These are phyloP conservation scores for Anguilla japonica DNA, from an alignment of 2,113 vertebrate species.

Conservation along the genomic window DNA sequence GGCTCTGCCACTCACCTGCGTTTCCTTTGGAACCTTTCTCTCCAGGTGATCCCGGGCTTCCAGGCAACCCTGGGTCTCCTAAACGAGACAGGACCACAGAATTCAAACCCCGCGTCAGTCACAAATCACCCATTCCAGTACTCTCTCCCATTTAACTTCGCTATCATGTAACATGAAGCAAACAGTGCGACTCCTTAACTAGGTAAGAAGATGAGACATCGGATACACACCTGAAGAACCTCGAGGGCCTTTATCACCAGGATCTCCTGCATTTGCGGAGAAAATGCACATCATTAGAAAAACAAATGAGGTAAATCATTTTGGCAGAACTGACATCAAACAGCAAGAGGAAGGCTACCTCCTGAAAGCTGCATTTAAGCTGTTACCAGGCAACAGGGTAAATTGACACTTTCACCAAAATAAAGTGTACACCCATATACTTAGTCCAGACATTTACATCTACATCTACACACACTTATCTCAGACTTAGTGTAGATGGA, in stretches of 20 bases:
- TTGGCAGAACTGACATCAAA: background rate
- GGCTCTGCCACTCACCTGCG: conserved; percentile 65
- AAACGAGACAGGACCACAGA: conserved; percentile 19
- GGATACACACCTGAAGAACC: conserved; percentile 83
- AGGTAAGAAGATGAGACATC: background rate
- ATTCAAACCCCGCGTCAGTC: background rate
- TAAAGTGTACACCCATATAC: background rate
- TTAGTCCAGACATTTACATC: background rate
- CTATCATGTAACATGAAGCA: background rate
- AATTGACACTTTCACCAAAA: background rate
- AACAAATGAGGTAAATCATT: background rate
- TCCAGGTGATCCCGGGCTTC: conserved; percentile 75
- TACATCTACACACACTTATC: background rate
- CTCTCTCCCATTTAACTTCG: background rate
- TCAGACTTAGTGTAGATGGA: background rate
- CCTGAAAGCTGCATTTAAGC: background rate
- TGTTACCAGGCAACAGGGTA: background rate
- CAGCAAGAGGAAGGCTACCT: background rate
- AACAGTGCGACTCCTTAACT: background rate
- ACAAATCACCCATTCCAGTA: background rate
- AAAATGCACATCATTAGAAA: conserved; percentile 2
- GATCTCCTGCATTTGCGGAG: conserved; percentile 74
- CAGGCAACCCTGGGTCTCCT: conserved; percentile 83
- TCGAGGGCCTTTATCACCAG: conserved; percentile 83
- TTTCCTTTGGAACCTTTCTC: conserved; percentile 87